Base-by-base conservation (phyloP, 2,113 vertebrate species). In the Mobula hypostoma region DNA sequence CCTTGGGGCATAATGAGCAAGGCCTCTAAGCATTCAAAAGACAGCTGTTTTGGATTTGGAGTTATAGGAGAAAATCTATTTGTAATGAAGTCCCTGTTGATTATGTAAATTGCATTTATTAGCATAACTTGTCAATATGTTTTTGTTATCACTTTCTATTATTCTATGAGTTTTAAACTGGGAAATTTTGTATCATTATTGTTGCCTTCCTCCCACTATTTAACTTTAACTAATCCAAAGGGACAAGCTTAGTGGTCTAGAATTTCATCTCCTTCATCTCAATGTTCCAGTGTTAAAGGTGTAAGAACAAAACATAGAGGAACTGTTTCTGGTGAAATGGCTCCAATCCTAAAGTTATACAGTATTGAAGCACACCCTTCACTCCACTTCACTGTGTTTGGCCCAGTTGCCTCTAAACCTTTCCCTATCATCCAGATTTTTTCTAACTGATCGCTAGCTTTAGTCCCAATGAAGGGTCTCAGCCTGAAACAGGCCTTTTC, bases 41-140 rank as follows among this genome's bases (percentile, higher is more conserved):
- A 40, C 40, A 56, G 70, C 32, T 72, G 17, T 93, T 93, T 92
- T 14, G 68, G 9, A 56, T 93, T 48, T 72, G 56, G 70, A 93
- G 56, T 74, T 93, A 74, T 27, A 56, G 24, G 36, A 27, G 21
- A 48, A 91, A 56, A 24, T 93, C 32, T 93, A 56, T 17, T 93
- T 76, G 68, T 29, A 93, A 93, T 76, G 68, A 66, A 74, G 21
- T 48, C 70, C 24, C 63, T 74, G 68, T 48, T 74, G 36, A 93
- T 72, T 93, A 76, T 76, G 68, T 48, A 76, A 74, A 93, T 90
- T 29, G 21, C 11, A 76, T 93, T 74, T 93, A 76, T 74, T 93
- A 56, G 66, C 70, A 74, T 29, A 29, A 5, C 40, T 9, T 70
- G 21, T 93, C 68, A 27, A 70, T 74, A 56, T 6, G 6, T 56